Base-by-base conservation (phyloP, 2,888 invertebrate species). In the Cacoxenus indagator region DNA sequence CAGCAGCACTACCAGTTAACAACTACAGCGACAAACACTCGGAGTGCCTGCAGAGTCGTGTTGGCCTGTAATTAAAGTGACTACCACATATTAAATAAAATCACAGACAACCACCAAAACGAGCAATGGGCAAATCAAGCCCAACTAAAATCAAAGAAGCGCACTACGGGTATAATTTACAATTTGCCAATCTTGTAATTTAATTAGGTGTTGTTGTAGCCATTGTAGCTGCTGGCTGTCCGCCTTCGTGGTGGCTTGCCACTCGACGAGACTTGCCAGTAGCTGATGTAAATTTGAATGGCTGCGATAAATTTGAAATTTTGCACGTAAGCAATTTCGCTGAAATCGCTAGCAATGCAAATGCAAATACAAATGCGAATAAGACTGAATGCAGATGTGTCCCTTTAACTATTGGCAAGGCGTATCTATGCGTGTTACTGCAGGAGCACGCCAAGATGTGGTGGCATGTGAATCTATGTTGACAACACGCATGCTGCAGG, bases 271-370 rank as follows among this genome's bases (percentile, higher is more conserved):
- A 9, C n/a, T 26, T 54, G 54, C 24, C 24, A n/a, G 65, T 51
- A 2, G 55, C 37, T 67, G 43, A 51, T 67, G 70, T 73, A 69
- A 74, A 69, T 70, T 74, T 71, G 72, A 74, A 76, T 70, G 68
- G 62, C 65, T 65, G 67, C 69, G 71, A 73, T 73, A 71, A 70
- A 80, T 80, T 74, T 79, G 73, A 73, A 75, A 72, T 75, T 78
- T 72, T 77, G 67, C 80, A 80, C 82, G 80, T 78, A 82, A 82
- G 65, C 67, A 62, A 73, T 76, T 80, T 80, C 76, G 8, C 26
- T 70, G 70, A 80, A 80, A 76, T 80, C 82, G 66, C 29, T 4
- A 22, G 51, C 51, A 77, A 67, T 67, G 67, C 61, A 66, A 66
- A 66, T 66, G 19, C 43, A n/a, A n/a, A n/a, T n/a, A 17, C 45